Evolutionary conservation across 2,113 vertebrate species (phyloP).

Genomic region (Vidua macroura): DNA sequence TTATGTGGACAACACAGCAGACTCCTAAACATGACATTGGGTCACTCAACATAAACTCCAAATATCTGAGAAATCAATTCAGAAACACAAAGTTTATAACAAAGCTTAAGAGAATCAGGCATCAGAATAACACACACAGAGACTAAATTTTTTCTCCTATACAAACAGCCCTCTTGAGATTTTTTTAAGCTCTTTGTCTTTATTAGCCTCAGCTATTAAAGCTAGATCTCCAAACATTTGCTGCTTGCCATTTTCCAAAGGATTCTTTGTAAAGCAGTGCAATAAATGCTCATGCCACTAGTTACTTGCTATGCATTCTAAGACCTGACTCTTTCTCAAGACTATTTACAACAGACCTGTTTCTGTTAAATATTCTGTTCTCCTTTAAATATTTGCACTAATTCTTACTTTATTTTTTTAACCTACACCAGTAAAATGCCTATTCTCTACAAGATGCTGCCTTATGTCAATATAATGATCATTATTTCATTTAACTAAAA

Average conservation of each 20-base stretch:
- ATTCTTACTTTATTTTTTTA: neutral
- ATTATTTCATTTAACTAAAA: neutral
- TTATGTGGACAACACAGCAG: neutral
- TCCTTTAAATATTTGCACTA: neutral
- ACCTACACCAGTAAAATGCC: neutral
- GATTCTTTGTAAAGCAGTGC: neutral
- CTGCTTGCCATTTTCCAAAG: neutral
- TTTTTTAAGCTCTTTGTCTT: neutral
- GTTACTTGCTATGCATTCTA: neutral
- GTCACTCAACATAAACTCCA: neutral
- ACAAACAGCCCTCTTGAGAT: neutral
- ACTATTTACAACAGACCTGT: neutral
- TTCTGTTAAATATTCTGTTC: neutral
- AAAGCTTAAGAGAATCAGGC: conserved; percentile 25
- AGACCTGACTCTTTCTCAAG: neutral
- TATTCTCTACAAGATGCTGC: neutral
- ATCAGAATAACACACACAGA: neutral
- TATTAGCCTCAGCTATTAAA: conserved; percentile 13
- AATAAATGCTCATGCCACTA: neutral
- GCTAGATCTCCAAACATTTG: neutral
- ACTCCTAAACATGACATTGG: neutral
- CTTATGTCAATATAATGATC: neutral
- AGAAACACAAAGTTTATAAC: conserved; percentile 10
- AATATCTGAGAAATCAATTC: neutral
- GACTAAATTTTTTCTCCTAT: neutral